Evolutionary conservation across 1,140 invertebrate genomes (phyloP), one percentile per base, ranked within the genome.

Genomic region (Matsumurasca onukii): DNA sequence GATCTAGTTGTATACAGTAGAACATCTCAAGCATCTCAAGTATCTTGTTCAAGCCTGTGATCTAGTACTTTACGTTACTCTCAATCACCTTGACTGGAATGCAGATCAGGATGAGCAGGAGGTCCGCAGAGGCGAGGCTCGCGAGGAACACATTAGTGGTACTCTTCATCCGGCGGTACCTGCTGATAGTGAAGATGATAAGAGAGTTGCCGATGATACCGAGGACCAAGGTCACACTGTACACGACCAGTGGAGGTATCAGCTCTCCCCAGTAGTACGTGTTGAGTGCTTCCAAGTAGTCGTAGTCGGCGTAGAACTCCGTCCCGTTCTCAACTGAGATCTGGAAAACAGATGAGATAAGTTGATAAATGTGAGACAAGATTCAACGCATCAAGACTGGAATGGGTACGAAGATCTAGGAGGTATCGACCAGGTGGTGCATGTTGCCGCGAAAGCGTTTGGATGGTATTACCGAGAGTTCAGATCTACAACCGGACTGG

Each of bases 41-140:
- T n/a, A n/a, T n/a, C n/a, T n/a, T n/a, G n/a, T n/a, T n/a, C n/a
- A n/a, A n/a, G n/a, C n/a, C n/a, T n/a, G n/a, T n/a, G n/a, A n/a
- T n/a, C n/a, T n/a, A n/a, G n/a, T n/a, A n/a, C n/a, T n/a, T n/a
- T n/a, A n/a, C 79, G n/a, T n/a, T n/a, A n/a, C n/a, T n/a, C n/a
- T n/a, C n/a, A n/a, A n/a, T n/a, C n/a, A 89, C 88, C 84, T 90
- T 91, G 0, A 91, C 86, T 9, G 89, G 89, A 66, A 91, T 87
- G 77, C 89, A 91, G 71, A 90, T 83, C 24, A 86, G 79, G 62
- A 91, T 87, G 3, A 91, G 81, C n/a, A 91, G 79, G 1, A 91
- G 80, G 79, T 91, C 89, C 0, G 89, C 88, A 0, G 84, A 85
- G 3, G 89, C 88, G 30, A 91, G 76, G 73, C 86, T 88, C 2